Conservation (phyloP, 1,140 invertebrate genomes). For the Cotesia chilonis region DNA sequence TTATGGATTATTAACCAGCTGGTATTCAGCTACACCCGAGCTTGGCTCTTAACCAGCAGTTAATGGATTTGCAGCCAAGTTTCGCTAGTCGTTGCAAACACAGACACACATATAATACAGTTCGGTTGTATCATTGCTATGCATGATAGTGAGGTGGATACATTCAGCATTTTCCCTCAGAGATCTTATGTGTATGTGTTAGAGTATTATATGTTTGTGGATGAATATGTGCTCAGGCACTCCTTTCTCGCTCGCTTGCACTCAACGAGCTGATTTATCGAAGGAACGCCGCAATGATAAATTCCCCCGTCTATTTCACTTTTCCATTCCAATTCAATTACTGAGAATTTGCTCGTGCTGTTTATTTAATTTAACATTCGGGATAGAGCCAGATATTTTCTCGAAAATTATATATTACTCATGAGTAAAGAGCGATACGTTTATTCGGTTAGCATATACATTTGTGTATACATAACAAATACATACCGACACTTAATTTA, state of each 20-base stretch:
- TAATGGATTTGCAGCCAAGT: slow-evolving; percentile 38
- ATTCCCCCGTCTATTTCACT: slow-evolving; percentile 30
- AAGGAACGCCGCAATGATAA: slow-evolving; percentile 33
- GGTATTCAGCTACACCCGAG: slow-evolving; percentile 26
- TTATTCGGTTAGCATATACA: not conserved
- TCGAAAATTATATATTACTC: not conserved
- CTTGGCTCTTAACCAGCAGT: slow-evolving; percentile 37
- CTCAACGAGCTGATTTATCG: slow-evolving; percentile 32
- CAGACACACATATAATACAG: too few species aligned
- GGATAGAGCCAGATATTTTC: slow-evolving; percentile 9
- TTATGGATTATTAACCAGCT: slow-evolving; percentile 36
- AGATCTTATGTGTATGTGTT: slow-evolving; percentile 17
- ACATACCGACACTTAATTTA: too few species aligned
- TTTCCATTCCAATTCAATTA: slow-evolving; percentile 35
- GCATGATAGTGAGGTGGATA: too few species aligned
- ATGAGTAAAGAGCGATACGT: slow-evolving; percentile 8
- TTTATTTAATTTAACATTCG: slow-evolving; percentile 30
- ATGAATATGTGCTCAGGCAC: slow-evolving; percentile 15
- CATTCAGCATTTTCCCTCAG: slow-evolving; percentile 1
- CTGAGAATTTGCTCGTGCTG: slow-evolving; percentile 17
- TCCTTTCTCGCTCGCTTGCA: slow-evolving; percentile 22
- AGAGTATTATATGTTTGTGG: not conserved
- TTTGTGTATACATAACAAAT: too few species aligned
- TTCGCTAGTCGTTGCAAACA: slow-evolving; percentile 29
- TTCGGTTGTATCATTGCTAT: too few species aligned